phyloP scores from a whole-genome alignment of 2,113 vertebrate genomes.

The Leptobrachium ailaonicum region DNA sequence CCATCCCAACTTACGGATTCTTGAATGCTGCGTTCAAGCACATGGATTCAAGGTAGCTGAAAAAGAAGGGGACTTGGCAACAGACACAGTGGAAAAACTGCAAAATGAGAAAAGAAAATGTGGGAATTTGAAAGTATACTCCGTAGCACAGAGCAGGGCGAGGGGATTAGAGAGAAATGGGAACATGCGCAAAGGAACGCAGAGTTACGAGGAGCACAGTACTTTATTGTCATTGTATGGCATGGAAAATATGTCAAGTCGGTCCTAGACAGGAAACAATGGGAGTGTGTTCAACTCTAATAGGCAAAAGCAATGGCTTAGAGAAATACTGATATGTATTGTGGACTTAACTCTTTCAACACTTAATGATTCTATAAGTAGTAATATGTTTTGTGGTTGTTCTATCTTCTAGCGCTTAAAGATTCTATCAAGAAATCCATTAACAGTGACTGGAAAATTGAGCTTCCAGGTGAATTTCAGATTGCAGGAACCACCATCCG shows the following conservation, averaged over 20 bases:
- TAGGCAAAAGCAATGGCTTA: not conserved
- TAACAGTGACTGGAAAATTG: slow-evolving; percentile 98
- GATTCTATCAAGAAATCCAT: slow-evolving; percentile 92
- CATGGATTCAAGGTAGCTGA: slow-evolving; percentile 42
- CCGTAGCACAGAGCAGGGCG: slow-evolving; percentile 6
- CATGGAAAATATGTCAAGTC: not conserved
- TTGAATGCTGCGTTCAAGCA: slow-evolving; percentile 33
- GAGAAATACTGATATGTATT: not conserved
- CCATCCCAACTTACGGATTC: slow-evolving; percentile 32
- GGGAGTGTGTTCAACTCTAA: not conserved
- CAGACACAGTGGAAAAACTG: slow-evolving; percentile 24
- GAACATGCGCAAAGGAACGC: slow-evolving; percentile 3
- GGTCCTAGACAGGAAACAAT: not conserved
- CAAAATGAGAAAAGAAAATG: slow-evolving; percentile 41
- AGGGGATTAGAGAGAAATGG: slow-evolving; percentile 26
- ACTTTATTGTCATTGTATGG: slow-evolving; percentile 22
- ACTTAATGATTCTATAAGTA: slow-evolving; percentile 82
- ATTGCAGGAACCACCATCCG: slow-evolving; percentile 94
- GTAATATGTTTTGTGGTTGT: too few species aligned
- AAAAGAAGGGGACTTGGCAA: slow-evolving; percentile 39
- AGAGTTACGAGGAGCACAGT: not conserved
- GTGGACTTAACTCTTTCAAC: slow-evolving; percentile 67
- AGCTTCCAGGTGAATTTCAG: slow-evolving; percentile 95
- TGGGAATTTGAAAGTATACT: slow-evolving; percentile 30
- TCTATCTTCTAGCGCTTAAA: slow-evolving; percentile 72